A percentile compares a stretch with the other conserved stretches of the same genome.
phyloP scores from a whole-genome alignment of 2,888 invertebrate species.

The Pimpla rufipes region DNA sequence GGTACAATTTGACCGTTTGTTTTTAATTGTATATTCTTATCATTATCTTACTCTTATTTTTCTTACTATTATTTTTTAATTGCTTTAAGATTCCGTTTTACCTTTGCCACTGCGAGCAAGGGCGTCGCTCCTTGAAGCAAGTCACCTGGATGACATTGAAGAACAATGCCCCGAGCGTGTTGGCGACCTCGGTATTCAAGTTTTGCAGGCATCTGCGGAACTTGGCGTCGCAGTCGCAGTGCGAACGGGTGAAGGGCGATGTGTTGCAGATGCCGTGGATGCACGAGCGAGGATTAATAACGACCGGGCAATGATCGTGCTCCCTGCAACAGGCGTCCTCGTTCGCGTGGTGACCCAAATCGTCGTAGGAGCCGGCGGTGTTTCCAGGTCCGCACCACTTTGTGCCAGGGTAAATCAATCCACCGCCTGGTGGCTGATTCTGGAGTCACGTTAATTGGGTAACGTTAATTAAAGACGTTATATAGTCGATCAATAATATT shows the following conservation, averaged over 20 bases:
- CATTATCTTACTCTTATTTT: no score
- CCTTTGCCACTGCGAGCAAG: conserved; percentile 89
- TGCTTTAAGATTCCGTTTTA: conserved; percentile 72
- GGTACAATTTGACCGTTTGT: not conserved
- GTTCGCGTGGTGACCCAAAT: conserved; percentile 88
- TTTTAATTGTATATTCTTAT: not conserved
- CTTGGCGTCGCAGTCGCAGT: conserved; percentile 91
- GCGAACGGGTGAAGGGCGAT: conserved; percentile 90
- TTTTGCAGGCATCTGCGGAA: conserved; percentile 90
- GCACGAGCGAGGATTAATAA: conserved; percentile 88
- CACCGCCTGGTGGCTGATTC: conserved; percentile 79
- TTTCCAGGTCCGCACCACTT: conserved; percentile 93
- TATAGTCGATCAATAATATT: not conserved
- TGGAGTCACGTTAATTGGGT: conserved; percentile 51
- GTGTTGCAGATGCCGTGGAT: conserved; percentile 90
- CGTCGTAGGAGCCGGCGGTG: conserved; percentile 88
- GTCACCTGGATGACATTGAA: conserved; percentile 91
- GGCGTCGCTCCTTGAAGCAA: conserved; percentile 90
- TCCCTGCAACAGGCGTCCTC: conserved; percentile 92
- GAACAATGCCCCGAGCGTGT: conserved; percentile 90
- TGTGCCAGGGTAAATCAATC: conserved; percentile 88
- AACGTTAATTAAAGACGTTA: conserved; percentile 29
- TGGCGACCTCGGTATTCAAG: conserved; percentile 90
- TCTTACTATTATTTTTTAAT: not conserved
- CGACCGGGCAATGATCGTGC: conserved; percentile 90